Evolutionary conservation across 64 coral and sea anemone genomes (phyloP), one percentile per base, ranked within the genome.

Genomic region (Hydrozoanthus tunicans): DNA sequence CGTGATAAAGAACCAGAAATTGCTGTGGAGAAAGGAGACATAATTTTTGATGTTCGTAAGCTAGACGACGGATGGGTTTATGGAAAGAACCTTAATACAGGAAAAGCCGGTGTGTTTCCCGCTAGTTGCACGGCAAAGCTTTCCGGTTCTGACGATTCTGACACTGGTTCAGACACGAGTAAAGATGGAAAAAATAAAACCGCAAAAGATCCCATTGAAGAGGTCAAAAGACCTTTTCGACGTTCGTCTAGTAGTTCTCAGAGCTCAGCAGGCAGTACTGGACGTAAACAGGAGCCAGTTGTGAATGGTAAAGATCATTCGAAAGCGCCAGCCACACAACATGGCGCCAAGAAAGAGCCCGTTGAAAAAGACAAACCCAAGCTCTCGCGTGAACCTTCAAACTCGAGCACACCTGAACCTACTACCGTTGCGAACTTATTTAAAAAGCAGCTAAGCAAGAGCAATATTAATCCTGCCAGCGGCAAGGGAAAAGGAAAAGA

Each of bases 41-140:
- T 97, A 78, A 97, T 97, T n/a, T 97, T 97, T 79, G 95, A 97
- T 59, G 95, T 97, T 78, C 92, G 83, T 9, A 97, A 97, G 70
- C 86, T 77, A 23, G 92, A 93, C 6, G 95, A 94, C 32, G 95
- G 95, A 53, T 97, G 95, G 92, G 74, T 97, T 77, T 94, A 76
- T 60, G 95, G 95, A 13, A 97, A 97, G 78, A 97, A 97, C 77
- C 59, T 97, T 3, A 97, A 97, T 26, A 94, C 88, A 71, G 95
- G 95, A 51, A 97, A 94, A 91, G 86, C 92, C 9, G 95, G 95
- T 32, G 90, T 81, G 17, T 97, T 97, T 90, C 95, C 95, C 27
- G 92, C 93, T 4, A 93, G 89, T 82, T 97, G 95, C 56, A 91
- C 91, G 3, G 89, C 95, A 6, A 94, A 94, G 69, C 78, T 97